These are phyloP conservation scores for Cheumatopsyche charites DNA, from an alignment of 1,140 invertebrate species.

Conservation along the genomic window DNA sequence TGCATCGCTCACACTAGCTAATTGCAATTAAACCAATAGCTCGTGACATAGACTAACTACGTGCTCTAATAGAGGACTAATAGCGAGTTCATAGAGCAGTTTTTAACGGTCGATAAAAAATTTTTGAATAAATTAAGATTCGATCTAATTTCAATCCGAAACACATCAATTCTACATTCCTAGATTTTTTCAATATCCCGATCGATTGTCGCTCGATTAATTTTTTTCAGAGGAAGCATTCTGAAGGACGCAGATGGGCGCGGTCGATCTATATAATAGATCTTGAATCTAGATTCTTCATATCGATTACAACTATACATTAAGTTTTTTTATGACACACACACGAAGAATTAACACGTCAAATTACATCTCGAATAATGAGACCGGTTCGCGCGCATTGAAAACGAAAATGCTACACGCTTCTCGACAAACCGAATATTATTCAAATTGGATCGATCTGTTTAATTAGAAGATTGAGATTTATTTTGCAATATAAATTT, in stretches of 20 bases:
- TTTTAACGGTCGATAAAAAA: too few relatives aligned
- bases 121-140: too few relatives aligned
- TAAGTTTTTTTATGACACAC: not conserved
- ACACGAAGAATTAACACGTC: constrained; percentile 13
- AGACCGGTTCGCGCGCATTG: not conserved
- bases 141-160: too few relatives aligned
- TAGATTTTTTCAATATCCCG: too few relatives aligned
- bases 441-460: constrained; percentile 11
- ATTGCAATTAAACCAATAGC: too few relatives aligned
- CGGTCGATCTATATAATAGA: not conserved
- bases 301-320: not conserved
- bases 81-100: too few relatives aligned
- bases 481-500: too few relatives aligned
- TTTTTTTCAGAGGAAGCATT: constrained; percentile 13
- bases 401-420: not conserved
- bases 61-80: too few relatives aligned
- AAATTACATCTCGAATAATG: constrained; percentile 2
- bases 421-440: not conserved
- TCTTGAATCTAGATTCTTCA: not conserved
- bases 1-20: too few relatives aligned
- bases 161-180: too few relatives aligned
- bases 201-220: not conserved
- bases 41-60: too few relatives aligned
- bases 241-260: constrained; percentile 2
- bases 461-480: not conserved